Base-by-base conservation (phyloP, 2,113 vertebrate genomes). In the Cinclus cinclus region DNA sequence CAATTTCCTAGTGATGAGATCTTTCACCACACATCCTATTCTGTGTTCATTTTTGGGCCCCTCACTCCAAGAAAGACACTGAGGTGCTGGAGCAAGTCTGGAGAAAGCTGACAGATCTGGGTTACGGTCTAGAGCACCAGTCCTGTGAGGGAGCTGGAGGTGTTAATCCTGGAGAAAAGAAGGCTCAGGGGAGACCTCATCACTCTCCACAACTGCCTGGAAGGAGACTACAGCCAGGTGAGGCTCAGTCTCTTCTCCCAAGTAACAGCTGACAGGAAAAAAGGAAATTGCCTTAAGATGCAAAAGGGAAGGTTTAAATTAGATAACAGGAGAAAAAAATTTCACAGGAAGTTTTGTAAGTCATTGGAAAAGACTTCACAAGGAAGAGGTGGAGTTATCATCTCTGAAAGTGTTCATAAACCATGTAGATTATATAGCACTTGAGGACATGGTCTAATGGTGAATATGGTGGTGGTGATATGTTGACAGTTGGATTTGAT, bases 141-240 rank as follows among this genome's bases (percentile, higher is more conserved):
- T 10, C 1, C 55, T 53, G 7, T 24, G 39, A 59, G 23, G 28
- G 19, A 52, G 20, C 13, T 52, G 44, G 3, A 1, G 7, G 0
- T 59, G 30, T 39, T 44, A 7, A n/a, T 1, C 28, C 27, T 59
- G 44, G 15, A 14, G 19, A 44, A 82, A 39, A 60, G 11, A 16
- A n/a, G 20, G 23, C 33, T 67, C 60, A 52, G 23, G 23, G 6
- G 22, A 11, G 47, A 49, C 47, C 23, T 49, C 4, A 49, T 24
- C 47, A 20, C 4, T 11, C 15, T 6, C 7, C 9, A 47, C 7
- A 50, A 0, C 14, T 39, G 6, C 20, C 23, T 60, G 19, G 16
- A 24, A 18, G 33, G 37, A 46, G 28, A 2, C 1, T 68, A 21
- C 41, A 1, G 7, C 2, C 39, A 41, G 30, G 13, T 22, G 24